Evolutionary conservation across 2,888 invertebrate genomes (phyloP).

Genomic region (Cephus sareptanus): DNA sequence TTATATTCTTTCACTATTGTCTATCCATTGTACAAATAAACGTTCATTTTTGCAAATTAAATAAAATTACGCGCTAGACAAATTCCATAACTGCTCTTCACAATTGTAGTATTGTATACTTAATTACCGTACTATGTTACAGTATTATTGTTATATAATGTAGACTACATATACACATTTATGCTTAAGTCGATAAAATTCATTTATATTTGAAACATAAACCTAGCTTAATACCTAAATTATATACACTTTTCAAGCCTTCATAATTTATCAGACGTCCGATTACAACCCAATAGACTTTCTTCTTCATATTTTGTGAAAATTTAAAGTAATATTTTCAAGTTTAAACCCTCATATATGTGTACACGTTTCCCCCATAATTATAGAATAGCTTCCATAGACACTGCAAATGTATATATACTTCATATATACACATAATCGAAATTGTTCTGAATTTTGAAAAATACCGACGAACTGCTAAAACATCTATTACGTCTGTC

Average conservation of each 20-base stretch:
- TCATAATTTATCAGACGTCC: neutral
- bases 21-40: neutral
- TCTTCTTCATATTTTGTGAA: too few species aligned
- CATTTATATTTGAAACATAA: conserved; percentile 23
- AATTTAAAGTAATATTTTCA: neutral
- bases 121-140: conserved; percentile 10
- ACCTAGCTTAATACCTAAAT: conserved; percentile 33
- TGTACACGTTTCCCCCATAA: neutral
- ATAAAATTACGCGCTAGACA: neutral
- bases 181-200: conserved; percentile 7
- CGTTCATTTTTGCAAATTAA: neutral
- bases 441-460: neutral
- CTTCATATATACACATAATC: neutral
- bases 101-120: neutral
- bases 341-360: neutral
- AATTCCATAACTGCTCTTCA: neutral
- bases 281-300: too few species aligned
- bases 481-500: neutral
- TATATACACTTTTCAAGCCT: conserved; percentile 35
- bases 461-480: neutral
- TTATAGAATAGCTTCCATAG: neutral
- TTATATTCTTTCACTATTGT: neutral
- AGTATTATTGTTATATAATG: neutral
- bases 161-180: neutral
- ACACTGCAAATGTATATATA: neutral